Conservation (phyloP, 2,797 vertebrate genomes). For the Manis javanica region DNA sequence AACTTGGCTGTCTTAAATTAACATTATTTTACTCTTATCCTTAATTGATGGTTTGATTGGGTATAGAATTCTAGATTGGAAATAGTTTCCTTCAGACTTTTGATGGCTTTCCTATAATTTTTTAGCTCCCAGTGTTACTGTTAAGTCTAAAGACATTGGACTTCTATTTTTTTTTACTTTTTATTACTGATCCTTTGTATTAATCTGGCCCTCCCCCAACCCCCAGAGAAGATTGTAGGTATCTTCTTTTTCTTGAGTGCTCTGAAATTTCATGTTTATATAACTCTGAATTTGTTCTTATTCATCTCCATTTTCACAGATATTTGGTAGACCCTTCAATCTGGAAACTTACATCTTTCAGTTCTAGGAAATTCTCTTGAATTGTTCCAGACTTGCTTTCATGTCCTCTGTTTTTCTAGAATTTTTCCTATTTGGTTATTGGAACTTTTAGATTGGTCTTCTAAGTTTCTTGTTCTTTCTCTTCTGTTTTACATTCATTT, state of each 20-base stretch:
- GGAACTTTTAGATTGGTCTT: not conserved
- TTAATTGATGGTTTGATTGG: not conserved
- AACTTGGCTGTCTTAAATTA: not conserved
- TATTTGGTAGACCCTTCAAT: not conserved
- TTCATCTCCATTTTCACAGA: not conserved
- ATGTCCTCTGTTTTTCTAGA: not conserved
- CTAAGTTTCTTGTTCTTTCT: not conserved
- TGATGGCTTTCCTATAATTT: not conserved
- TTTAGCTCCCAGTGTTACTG: not conserved
- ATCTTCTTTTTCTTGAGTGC: not conserved
- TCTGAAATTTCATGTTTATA: not conserved
- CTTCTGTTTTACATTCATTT: not conserved
- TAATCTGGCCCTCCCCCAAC: not conserved
- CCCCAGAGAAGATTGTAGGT: not conserved
- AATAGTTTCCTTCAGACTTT: not conserved
- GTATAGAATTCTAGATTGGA: not conserved
- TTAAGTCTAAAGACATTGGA: not conserved
- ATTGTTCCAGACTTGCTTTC: not conserved
- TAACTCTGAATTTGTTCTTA: not conserved
- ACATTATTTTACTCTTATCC: not conserved
- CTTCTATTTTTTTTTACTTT: not conserved
- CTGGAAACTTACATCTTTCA: not conserved
- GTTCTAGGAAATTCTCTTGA: not conserved
- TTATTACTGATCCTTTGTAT: not conserved
- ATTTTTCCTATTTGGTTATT: slow-evolving; percentile 8